Base-by-base conservation (phyloP, 2,888 invertebrate genomes). In the Torymus tubicola region DNA sequence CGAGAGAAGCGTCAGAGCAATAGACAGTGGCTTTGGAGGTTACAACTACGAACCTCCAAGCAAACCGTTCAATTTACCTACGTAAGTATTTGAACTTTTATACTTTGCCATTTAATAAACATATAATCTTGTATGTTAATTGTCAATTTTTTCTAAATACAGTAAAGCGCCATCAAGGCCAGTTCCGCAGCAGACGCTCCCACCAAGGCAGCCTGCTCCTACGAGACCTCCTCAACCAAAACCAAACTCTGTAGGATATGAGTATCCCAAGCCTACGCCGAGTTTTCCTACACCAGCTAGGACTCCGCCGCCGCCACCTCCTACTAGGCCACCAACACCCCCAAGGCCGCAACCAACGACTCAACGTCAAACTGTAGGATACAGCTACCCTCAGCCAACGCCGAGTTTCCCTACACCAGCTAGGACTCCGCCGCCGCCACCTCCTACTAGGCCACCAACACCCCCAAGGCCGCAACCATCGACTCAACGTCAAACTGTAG, bases 1-100 rank as follows among this genome's bases (percentile, higher is more conserved):
- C 76, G 87, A 88, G 55, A 87, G 86, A 78, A 88, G 84, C 81
- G 87, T 86, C 82, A 86, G 90, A 83, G 90, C 90, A 42, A 90
- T 90, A 82, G 84, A 83, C 18, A 86, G 85, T 78, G 85, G 42
- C n/a, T 81, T 81, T 57, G 86, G 87, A 57, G 90, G 90, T 21
- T 90, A 90, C 68, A 50, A 85, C 14, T 90, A 90, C 73, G 83
- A 87, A 69, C 88, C 88, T 2, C 81, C 82, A 74, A 83, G 81
- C n/a, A 82, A 86, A 24, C 84, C 87, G 52, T 88, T 90, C 53
- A 86, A 86, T 80, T 74, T 89, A 21, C 89, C 89, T 60, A 75
- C 82, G 89, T 89, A 83, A 87, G 86, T 83, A 55, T 53, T 58
- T 61, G 14, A 70, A 0, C 4, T 31, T 31, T 31, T 31, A 31